Percentiles rank a stretch among this genome's conserved stretches.
These are phyloP conservation scores for Nymphalis urticae DNA, from an alignment of 2,888 invertebrate species.

Conservation along the genomic window DNA sequence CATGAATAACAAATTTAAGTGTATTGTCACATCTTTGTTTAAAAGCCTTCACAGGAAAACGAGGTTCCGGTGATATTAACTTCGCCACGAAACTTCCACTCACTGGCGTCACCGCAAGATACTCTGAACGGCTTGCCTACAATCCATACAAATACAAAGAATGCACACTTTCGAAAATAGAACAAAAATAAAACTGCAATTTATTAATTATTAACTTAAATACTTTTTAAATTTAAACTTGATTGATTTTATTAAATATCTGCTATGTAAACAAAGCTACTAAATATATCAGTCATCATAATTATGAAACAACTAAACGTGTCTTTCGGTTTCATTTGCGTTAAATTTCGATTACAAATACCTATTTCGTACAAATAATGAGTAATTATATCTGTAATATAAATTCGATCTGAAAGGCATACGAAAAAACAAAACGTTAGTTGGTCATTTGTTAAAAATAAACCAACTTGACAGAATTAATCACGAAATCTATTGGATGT, in stretches of 20 bases:
- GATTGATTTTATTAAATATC: not conserved
- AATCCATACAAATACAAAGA: constrained; percentile 14
- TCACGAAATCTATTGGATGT: no score
- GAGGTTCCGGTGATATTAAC: constrained; percentile 33
- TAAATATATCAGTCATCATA: no score
- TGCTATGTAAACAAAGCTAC: no score
- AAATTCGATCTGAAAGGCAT: no score
- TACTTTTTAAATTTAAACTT: not conserved
- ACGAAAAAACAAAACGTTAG: no score
- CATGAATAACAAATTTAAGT: not conserved
- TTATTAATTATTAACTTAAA: not conserved
- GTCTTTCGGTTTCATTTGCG: no score
- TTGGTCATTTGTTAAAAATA: no score
- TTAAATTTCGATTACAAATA: no score
- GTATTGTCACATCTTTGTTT: constrained; percentile 23
- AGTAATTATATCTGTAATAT: no score
- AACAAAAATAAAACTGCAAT: not conserved
- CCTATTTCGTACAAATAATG: no score
- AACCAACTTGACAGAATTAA: no score
- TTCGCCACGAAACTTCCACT: constrained; percentile 33
- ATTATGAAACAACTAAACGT: no score
- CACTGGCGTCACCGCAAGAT: constrained; percentile 32
- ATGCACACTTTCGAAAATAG: constrained; percentile 5
- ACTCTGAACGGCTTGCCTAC: constrained; percentile 27
- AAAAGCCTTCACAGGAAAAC: constrained; percentile 23